phyloP scores from a whole-genome alignment of 2,797 vertebrate species.

The Prionace glauca region DNA sequence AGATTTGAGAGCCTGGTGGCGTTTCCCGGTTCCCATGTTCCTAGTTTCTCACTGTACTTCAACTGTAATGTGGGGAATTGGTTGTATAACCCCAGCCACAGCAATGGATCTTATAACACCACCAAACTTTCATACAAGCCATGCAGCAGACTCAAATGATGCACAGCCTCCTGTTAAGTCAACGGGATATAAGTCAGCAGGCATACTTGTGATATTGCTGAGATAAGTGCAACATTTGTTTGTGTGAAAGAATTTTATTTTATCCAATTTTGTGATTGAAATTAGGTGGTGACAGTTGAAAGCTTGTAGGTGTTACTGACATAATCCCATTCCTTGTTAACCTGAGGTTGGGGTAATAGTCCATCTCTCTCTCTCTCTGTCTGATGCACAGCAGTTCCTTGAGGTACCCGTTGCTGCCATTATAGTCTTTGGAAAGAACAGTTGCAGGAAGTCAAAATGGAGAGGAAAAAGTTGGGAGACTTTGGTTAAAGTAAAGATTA shows the following conservation, averaged over 20 bases:
- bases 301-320: neutral
- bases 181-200: neutral
- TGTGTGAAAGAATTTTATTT: neutral
- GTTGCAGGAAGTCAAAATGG: neutral
- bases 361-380: neutral
- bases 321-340: too few relatives aligned
- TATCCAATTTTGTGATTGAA: neutral
- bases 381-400: neutral
- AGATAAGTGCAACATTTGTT: neutral
- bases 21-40: neutral
- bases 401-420: neutral
- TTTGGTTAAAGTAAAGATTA: neutral
- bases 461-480: neutral
- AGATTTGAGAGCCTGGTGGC: neutral
- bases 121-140: neutral
- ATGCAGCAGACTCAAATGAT: neutral
- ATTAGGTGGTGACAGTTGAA: neutral
- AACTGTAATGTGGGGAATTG: neutral
- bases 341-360: neutral
- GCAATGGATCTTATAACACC: neutral
- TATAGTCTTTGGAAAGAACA: neutral
- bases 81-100: neutral
- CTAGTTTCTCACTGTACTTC: neutral
- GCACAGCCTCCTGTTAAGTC: neutral
- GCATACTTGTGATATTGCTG: neutral